Conservation (phyloP, 2,113 vertebrate species). For the Penelope pileata region DNA sequence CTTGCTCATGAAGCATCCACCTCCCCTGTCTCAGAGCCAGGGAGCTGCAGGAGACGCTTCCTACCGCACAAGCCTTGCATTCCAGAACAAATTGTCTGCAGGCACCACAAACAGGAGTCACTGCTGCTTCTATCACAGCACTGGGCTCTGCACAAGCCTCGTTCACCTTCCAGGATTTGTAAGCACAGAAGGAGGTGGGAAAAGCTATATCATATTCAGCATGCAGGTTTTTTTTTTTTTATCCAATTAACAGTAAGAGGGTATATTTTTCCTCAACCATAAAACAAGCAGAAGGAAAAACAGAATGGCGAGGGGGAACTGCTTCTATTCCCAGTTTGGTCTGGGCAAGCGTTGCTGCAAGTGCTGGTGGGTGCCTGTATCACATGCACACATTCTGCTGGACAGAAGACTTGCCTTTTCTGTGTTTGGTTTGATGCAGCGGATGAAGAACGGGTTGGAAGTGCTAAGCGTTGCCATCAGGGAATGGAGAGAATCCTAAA, state of each 20-base stretch:
- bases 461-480: slow-evolving; percentile 90
- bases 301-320: neutral
- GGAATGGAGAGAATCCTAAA: slow-evolving; percentile 91
- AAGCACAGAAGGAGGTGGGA: neutral
- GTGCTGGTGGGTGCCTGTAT: neutral
- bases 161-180: neutral
- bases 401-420: slow-evolving; percentile 81
- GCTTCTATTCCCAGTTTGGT: neutral
- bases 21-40: neutral
- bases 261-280: neutral
- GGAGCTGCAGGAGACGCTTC: neutral
- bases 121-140: neutral
- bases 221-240: neutral
- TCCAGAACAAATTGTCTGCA: neutral
- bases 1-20: neutral
- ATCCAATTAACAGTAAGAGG: neutral
- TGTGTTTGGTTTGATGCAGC: slow-evolving; percentile 94
- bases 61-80: neutral
- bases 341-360: neutral
- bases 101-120: neutral
- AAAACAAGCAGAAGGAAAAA: neutral
- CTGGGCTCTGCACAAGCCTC: neutral
- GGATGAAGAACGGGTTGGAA: slow-evolving; percentile 93
- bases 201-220: neutral
- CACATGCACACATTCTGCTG: neutral